phyloP scores from a whole-genome alignment of 2,113 vertebrate genomes.

The Pelvicachromis taeniatus region DNA sequence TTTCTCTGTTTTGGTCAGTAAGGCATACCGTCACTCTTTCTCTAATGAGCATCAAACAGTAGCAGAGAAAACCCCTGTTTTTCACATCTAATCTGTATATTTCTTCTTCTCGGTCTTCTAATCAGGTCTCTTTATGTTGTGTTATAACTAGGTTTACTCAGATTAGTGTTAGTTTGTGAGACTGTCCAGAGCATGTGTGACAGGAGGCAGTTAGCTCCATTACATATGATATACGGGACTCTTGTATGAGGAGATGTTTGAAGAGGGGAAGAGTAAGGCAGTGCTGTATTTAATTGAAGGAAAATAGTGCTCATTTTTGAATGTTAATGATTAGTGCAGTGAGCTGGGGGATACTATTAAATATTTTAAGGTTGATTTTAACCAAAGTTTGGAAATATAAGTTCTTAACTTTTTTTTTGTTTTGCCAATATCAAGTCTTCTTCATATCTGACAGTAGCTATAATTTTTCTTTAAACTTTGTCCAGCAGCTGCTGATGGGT shows the following conservation, averaged over 20 bases:
- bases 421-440: neutral
- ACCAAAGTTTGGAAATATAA: neutral
- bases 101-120: neutral
- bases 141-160: neutral
- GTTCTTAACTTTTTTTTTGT: rapidly evolving
- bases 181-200: neutral
- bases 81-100: neutral
- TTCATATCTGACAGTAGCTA: neutral
- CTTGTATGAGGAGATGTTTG: neutral
- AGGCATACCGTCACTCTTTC: neutral
- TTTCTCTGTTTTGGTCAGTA: neutral
- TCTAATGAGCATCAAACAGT: neutral
- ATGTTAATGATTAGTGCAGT: neutral
- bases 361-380: neutral
- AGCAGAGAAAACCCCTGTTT: neutral
- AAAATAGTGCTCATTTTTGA: neutral
- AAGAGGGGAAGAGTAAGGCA: neutral
- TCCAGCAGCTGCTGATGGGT: neutral
- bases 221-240: neutral
- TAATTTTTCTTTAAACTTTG: neutral
- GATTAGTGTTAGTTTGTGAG: neutral
- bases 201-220: neutral
- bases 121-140: neutral
- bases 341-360: neutral
- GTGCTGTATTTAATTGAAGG: neutral